A percentile compares a stretch with the other conserved stretches of the same genome.
These are phyloP conservation scores for Zalophus californianus DNA, from an alignment of 2,797 vertebrate genomes.

Conservation along the genomic window DNA sequence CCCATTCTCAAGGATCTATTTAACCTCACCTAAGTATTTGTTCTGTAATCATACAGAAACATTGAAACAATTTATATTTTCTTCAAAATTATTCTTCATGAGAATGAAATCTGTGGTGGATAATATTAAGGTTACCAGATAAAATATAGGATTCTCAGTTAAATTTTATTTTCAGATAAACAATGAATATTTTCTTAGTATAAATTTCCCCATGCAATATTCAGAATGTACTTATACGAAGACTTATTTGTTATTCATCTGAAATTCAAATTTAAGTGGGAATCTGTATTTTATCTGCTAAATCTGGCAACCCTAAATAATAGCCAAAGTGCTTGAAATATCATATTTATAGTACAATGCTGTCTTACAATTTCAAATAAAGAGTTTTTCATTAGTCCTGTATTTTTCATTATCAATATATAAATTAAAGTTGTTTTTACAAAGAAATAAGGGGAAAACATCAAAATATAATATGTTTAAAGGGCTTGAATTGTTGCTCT, in stretches of 20 bases:
- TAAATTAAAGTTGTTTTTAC: background rate
- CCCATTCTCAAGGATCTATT: background rate
- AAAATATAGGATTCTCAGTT: background rate
- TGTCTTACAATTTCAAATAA: background rate
- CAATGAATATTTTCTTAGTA: background rate
- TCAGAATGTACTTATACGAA: background rate
- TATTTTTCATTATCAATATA: background rate
- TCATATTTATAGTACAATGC: background rate
- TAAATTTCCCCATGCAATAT: background rate
- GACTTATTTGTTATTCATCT: background rate
- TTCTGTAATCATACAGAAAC: background rate
- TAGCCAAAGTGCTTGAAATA: background rate
- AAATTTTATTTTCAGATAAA: slow-evolving; percentile 30
- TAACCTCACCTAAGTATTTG: background rate
- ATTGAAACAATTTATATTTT: slow-evolving; percentile 23
- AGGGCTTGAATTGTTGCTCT: background rate
- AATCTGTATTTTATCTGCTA: background rate
- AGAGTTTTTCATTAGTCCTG: background rate
- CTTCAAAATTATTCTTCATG: background rate
- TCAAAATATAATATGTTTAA: background rate
- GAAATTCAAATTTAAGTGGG: background rate
- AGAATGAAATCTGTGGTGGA: background rate
- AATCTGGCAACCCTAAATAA: background rate
- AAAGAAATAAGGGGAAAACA: background rate
- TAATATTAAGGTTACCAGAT: background rate